phyloP scores from a whole-genome alignment of 2,113 vertebrate species.

The human (Homo sapiens) region GRCh38 chr1:150116001-150116500 shows the following conservation, averaged over 20 bases:
- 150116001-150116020: not conserved
- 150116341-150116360: not conserved
- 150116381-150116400: not conserved
- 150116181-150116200: not conserved
- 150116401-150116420: not conserved
- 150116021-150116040: not conserved
- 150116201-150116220: not conserved
- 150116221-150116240: not conserved
- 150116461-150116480: not conserved
- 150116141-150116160: not conserved
- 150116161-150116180: not conserved
- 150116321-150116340: not conserved
- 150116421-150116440: not conserved
- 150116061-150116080: not conserved
- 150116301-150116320: not conserved
- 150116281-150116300: not conserved
- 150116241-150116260: constrained; percentile 7
- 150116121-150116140: not conserved
- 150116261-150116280: not conserved
- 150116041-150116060: not conserved
- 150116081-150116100: not conserved
- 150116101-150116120: not conserved
- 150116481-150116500: not conserved
- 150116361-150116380: not conserved
- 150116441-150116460: not conserved